Percentiles rank a stretch among this genome's conserved stretches.
Evolutionary conservation across 2,888 invertebrate species (phyloP).

Genomic region (Ctenicera cuprea): DNA sequence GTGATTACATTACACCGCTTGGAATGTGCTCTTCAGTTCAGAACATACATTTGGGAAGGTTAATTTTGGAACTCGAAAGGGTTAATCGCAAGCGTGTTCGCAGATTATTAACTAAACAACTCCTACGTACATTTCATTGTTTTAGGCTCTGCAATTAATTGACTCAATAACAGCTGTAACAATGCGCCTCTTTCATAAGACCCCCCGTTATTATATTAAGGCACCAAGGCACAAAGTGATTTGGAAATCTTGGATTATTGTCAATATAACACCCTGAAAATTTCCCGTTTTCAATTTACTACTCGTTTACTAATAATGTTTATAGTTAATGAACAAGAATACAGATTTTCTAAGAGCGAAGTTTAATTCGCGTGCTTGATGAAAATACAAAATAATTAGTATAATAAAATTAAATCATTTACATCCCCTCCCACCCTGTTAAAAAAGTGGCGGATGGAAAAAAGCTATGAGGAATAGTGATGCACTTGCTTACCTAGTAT

Average conservation of each 20-base stretch:
- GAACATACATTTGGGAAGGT: constrained; percentile 27
- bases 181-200: background rate
- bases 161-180: constrained; percentile 22
- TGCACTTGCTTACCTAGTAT: too few relatives aligned
- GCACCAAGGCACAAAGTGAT: background rate
- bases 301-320: too few relatives aligned
- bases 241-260: background rate
- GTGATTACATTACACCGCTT: constrained; percentile 38
- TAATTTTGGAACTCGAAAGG: constrained; percentile 30
- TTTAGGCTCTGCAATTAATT: constrained; percentile 18
- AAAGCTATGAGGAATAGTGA: too few relatives aligned
- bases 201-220: constrained; percentile 7
- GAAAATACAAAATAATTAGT: too few relatives aligned
- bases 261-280: background rate
- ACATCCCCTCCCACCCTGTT: too few relatives aligned
- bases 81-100: constrained; percentile 21
- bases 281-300: too few relatives aligned
- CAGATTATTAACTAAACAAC: constrained; percentile 32
- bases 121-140: constrained; percentile 23
- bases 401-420: too few relatives aligned
- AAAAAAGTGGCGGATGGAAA: too few relatives aligned
- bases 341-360: too few relatives aligned
- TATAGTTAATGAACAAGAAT: too few relatives aligned
- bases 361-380: too few relatives aligned
- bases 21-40: constrained; percentile 29